Evolutionary conservation across 1,140 invertebrate genomes (phyloP), one percentile per base, ranked within the genome.

Genomic region (Micrasema minimum): DNA sequence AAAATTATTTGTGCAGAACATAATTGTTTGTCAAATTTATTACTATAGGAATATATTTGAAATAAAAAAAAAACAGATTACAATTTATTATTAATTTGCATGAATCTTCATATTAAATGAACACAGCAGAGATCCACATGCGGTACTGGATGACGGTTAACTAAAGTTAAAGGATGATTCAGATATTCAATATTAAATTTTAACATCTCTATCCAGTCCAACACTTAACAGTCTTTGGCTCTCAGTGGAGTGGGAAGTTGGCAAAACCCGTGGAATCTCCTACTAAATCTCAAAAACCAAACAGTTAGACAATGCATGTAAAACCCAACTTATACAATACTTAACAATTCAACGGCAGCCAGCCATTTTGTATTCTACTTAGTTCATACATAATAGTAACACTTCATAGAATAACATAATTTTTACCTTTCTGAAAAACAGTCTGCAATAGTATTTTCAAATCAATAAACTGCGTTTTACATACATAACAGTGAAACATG

Each of bases 11-110:
- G 51, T 53, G 51, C 46, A 20, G 51, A 51, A 43, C 50, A 51
- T 31, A 69, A 64, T 64, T 64, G 45, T 45, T 62, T 43, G 55
- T 59, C 51, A 55, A 51, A 35, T 41, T 12, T 35, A 31, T 35
- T 16, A 31, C 22, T 35, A 11, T 1, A 59, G 16, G 55, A 59
- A 38, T 59, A 59, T 59, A 41, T 16, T 22, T 22, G 55, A 41
- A n/a, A n/a, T n/a, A 22, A 16, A 55, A 6, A 41, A 59, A 16
- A 35, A 41, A 59, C 55, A 43, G 38, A 41, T 59, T 41, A 22
- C 2, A 53, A 22, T 53, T 22, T 41, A 59, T 41, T n/a, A n/a
- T n/a, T n/a, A n/a, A n/a, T n/a, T n/a, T n/a, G n/a, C n/a, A n/a
- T n/a, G n/a, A n/a, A n/a, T n/a, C n/a, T n/a, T n/a, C n/a, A n/a